These are phyloP conservation scores for Caenorhabditis brenneri DNA, from an alignment of 1,140 invertebrate species.

Conservation along the genomic window DNA sequence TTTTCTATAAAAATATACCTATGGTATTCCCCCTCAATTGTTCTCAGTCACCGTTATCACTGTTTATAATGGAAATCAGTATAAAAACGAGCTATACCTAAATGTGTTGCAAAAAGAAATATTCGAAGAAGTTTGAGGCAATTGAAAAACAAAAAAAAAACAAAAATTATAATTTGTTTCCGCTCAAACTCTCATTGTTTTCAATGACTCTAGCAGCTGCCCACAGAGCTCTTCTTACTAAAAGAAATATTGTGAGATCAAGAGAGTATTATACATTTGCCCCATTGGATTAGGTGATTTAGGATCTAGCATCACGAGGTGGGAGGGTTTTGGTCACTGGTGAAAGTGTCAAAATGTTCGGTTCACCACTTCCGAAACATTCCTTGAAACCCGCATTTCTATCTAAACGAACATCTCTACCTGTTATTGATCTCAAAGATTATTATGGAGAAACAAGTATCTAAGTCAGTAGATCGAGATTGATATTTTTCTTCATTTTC, in stretches of 20 bases:
- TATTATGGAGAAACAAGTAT: neutral
- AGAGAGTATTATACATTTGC: neutral
- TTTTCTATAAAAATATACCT: no score
- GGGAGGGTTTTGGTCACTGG: neutral
- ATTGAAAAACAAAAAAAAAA: neutral
- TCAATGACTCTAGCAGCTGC: neutral
- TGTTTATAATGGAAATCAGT: no score
- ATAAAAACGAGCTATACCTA: no score
- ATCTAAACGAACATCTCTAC: neutral
- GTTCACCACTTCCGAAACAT: neutral
- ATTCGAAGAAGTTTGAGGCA: neutral
- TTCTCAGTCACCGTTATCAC: no score
- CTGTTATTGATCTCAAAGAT: constrained; percentile 23
- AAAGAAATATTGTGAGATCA: neutral
- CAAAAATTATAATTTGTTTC: neutral
- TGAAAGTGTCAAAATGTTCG: constrained; percentile 11
- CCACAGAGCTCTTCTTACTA: neutral
- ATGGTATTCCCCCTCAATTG: no score
- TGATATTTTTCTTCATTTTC: neutral
- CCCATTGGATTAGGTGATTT: constrained; percentile 32
- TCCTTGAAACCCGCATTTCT: constrained; percentile 16
- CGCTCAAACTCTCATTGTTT: constrained; percentile 14
- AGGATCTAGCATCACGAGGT: constrained; percentile 12
- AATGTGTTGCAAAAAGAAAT: neutral
- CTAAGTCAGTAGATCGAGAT: no score